These are phyloP conservation scores for Austrofundulus limnaeus DNA, from an alignment of 2,113 vertebrate genomes.

Conservation along the genomic window DNA sequence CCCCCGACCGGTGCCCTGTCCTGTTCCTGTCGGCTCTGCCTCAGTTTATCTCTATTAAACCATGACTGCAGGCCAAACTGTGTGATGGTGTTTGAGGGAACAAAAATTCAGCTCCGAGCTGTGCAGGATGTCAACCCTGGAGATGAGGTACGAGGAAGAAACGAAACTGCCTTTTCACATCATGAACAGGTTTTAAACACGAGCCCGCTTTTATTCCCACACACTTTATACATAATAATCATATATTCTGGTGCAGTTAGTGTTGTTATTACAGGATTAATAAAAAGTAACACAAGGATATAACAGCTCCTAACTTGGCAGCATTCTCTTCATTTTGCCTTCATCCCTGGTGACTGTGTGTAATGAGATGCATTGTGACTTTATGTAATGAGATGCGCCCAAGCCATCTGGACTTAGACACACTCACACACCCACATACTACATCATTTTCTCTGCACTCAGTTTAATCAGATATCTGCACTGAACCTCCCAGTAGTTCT, in stretches of 20 bases:
- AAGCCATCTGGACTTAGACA: conserved; percentile 51
- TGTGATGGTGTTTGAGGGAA: conserved; percentile 89
- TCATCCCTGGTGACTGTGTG: conserved; percentile 37
- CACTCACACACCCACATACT: conserved; percentile 14
- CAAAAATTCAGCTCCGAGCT: conserved; percentile 84
- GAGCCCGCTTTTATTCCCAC: conserved; percentile 10
- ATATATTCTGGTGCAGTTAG: neutral
- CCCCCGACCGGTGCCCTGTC: neutral
- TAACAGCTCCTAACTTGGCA: conserved; percentile 31
- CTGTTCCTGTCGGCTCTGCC: conserved; percentile 21
- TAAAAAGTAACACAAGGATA: conserved; percentile 7
- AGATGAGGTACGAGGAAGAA: conserved; percentile 86
- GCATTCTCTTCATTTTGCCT: conserved; percentile 24
- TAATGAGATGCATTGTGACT: conserved; percentile 58
- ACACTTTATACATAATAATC: conserved; percentile 7
- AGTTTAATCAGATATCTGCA: neutral
- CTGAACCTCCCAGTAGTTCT: neutral
- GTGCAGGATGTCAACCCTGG: conserved; percentile 80
- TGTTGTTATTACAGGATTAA: no score
- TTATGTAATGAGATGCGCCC: conserved; percentile 60
- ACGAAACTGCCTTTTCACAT: conserved; percentile 4
- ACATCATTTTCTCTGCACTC: neutral
- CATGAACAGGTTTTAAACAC: conserved; percentile 3
- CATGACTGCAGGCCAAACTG: conserved; percentile 97
- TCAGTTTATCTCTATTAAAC: conserved; percentile 94